Conservation (phyloP, 2,113 vertebrate species). For the Tragelaphus buxtoni region DNA sequence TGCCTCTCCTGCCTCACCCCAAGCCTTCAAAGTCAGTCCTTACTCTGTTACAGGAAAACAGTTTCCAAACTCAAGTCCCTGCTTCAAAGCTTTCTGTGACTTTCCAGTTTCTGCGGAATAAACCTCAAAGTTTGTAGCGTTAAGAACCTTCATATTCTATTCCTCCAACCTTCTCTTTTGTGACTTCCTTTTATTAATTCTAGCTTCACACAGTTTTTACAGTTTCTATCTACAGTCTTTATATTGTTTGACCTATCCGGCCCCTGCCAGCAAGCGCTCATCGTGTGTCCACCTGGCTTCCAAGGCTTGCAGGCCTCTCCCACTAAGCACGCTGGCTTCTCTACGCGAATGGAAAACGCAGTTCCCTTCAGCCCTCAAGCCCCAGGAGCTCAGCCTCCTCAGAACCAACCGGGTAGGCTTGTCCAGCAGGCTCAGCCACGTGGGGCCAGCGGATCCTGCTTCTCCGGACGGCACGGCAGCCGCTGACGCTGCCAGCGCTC, state of each 20-base stretch:
- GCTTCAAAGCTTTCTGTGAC: neutral
- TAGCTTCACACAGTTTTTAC: neutral
- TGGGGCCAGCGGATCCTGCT: neutral
- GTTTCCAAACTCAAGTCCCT: neutral
- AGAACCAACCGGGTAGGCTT: conserved; percentile 95
- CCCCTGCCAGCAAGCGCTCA: neutral
- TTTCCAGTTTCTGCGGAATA: neutral
- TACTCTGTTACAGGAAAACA: neutral
- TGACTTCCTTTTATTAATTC: neutral
- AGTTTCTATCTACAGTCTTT: neutral
- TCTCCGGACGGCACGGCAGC: neutral
- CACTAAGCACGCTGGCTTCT: conserved; percentile 96
- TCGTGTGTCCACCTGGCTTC: neutral
- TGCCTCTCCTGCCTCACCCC: neutral
- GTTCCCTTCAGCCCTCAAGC: conserved; percentile 98
- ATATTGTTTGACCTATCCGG: neutral
- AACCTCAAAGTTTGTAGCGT: neutral
- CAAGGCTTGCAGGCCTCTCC: conserved; percentile 95
- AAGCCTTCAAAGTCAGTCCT: neutral
- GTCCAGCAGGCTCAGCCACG: conserved; percentile 85
- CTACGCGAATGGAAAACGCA: conserved; percentile 97
- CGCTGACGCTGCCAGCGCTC: no score
- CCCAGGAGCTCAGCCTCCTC: conserved; percentile 94
- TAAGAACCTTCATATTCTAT: neutral
- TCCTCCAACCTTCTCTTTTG: neutral